Evolutionary conservation across 2,797 vertebrate species (phyloP).

Genomic region (Pantherophis alleghaniensis): DNA sequence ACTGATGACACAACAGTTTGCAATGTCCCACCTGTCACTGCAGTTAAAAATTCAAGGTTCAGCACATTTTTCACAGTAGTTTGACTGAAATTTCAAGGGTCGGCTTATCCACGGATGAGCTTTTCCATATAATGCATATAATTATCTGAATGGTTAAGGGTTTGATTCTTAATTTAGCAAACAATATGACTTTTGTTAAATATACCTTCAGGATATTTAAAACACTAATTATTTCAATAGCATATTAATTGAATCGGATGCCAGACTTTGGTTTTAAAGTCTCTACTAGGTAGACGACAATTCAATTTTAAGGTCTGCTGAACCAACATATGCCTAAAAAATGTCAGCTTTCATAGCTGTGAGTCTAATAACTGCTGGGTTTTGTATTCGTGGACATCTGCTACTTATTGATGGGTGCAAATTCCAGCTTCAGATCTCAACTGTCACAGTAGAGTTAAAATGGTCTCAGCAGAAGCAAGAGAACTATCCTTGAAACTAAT

Average conservation of each 20-base stretch:
- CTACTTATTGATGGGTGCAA: background rate
- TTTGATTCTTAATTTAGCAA: background rate
- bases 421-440: background rate
- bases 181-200: background rate
- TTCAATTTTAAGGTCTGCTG: background rate
- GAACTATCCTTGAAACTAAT: background rate
- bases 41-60: background rate
- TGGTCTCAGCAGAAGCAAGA: background rate
- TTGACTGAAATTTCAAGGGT: background rate
- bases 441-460: background rate
- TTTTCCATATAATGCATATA: background rate
- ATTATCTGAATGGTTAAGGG: background rate
- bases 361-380: background rate
- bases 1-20: background rate
- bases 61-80: background rate
- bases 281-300: background rate
- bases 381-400: background rate
- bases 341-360: background rate
- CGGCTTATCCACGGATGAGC: background rate
- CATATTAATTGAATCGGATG: background rate
- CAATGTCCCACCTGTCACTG: background rate
- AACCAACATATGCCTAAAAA: background rate
- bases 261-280: background rate
- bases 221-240: background rate
- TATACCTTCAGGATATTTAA: background rate